Evolutionary conservation across 2,113 vertebrate genomes (phyloP).

Genomic region (Indicator indicator): DNA sequence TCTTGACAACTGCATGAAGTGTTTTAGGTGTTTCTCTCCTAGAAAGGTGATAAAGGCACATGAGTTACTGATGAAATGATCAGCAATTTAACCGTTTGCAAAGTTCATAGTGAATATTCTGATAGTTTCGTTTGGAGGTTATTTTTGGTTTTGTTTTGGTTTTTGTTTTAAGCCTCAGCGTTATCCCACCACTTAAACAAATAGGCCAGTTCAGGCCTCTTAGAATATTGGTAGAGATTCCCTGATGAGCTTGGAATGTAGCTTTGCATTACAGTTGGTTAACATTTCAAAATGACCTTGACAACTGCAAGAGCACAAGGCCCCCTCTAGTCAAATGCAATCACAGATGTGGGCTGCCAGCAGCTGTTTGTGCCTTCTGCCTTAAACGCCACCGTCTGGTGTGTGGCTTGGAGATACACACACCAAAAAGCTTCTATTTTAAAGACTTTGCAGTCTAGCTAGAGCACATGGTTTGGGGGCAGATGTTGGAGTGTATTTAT

Average conservation of each 20-base stretch:
- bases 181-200: not conserved
- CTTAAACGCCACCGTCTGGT: not conserved
- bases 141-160: too few species aligned
- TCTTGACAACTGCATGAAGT: not conserved
- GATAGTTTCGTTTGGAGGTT: not conserved
- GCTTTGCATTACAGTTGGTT: not conserved
- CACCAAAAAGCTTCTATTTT: not conserved
- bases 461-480: slow-evolving; percentile 34
- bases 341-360: not conserved
- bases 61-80: not conserved
- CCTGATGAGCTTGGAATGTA: not conserved
- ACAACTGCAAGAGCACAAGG: not conserved
- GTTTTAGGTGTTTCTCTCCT: not conserved
- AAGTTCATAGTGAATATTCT: not conserved
- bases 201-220: not conserved
- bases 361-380: slow-evolving; percentile 44
- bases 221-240: not conserved
- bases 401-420: not conserved
- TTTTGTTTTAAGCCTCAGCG: not conserved
- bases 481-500: slow-evolving; percentile 26
- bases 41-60: not conserved
- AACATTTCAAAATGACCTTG: not conserved
- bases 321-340: not conserved
- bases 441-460: slow-evolving; percentile 15
- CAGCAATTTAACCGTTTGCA: not conserved